Conservation (phyloP, 2,113 vertebrate genomes). For the Cnemophilus loriae region DNA sequence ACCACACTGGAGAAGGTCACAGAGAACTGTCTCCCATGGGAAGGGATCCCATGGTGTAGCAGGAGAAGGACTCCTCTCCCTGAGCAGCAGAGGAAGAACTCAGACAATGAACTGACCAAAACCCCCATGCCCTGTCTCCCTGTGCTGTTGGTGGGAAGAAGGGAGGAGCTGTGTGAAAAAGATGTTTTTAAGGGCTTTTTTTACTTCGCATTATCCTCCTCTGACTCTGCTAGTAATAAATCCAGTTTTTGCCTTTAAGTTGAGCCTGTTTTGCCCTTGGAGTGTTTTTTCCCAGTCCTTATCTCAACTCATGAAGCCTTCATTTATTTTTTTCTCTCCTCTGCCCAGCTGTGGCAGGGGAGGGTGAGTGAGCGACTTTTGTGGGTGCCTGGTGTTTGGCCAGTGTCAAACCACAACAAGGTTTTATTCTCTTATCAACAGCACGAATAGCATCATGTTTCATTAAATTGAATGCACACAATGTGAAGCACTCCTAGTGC, state of each 20-base stretch:
- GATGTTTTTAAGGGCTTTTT: background rate
- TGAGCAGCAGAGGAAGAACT: background rate
- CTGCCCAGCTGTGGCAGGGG: background rate
- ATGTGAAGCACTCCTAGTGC: background rate
- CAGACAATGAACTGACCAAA: too few relatives aligned
- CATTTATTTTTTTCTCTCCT: background rate
- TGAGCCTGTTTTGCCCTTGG: background rate
- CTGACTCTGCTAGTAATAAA: background rate
- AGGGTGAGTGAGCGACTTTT: background rate
- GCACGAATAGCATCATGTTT: background rate
- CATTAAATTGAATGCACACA: background rate
- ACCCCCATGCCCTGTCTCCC: background rate
- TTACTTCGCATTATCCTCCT: background rate
- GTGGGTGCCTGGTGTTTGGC: background rate
- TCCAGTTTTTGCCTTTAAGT: background rate
- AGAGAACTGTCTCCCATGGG: background rate
- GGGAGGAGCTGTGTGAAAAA: background rate
- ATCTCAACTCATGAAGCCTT: background rate
- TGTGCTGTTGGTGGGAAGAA: background rate
- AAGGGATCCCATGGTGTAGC: background rate
- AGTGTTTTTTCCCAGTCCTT: background rate
- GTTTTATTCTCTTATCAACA: background rate
- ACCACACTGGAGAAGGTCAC: background rate
- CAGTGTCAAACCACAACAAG: background rate
- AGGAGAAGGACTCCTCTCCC: background rate